Evolutionary conservation across 2,797 vertebrate species (phyloP).

Genomic region (Glossophaga mutica): DNA sequence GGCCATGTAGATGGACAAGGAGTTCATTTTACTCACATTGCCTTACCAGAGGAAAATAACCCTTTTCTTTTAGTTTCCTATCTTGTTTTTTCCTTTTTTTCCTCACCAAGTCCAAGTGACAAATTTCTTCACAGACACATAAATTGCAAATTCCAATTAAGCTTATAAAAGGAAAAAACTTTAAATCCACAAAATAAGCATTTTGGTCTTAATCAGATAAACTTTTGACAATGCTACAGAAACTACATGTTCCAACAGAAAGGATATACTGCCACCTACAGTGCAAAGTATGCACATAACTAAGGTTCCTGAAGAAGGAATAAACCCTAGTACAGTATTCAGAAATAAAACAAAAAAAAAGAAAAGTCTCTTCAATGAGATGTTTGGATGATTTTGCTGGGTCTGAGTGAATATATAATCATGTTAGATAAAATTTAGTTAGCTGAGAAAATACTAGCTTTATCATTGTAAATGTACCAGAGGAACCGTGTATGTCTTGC

Average conservation of each 20-base stretch:
- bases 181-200: conserved; percentile 32
- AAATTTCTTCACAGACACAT: conserved; percentile 69
- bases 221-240: conserved; percentile 35
- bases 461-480: conserved; percentile 44
- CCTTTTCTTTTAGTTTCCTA: conserved; percentile 64
- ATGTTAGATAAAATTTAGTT: conserved; percentile 61
- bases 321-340: background rate
- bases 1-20: conserved; percentile 42
- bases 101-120: conserved; percentile 56
- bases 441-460: conserved; percentile 61
- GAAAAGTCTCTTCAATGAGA: conserved; percentile 48
- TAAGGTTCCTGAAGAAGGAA: conserved; percentile 53
- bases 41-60: conserved; percentile 64
- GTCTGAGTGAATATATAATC: conserved; percentile 60
- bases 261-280: conserved; percentile 75
- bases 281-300: conserved; percentile 53
- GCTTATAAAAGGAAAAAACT: conserved; percentile 59
- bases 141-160: conserved; percentile 65
- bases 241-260: conserved; percentile 40
- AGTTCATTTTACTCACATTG: conserved; percentile 56
- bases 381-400: conserved; percentile 57
- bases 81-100: conserved; percentile 42
- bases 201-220: conserved; percentile 7
- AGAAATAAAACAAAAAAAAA: conserved; percentile 50
- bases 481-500: conserved; percentile 67